phyloP scores from a whole-genome alignment of 2,113 vertebrate species.

The Chaetodon auriga region DNA sequence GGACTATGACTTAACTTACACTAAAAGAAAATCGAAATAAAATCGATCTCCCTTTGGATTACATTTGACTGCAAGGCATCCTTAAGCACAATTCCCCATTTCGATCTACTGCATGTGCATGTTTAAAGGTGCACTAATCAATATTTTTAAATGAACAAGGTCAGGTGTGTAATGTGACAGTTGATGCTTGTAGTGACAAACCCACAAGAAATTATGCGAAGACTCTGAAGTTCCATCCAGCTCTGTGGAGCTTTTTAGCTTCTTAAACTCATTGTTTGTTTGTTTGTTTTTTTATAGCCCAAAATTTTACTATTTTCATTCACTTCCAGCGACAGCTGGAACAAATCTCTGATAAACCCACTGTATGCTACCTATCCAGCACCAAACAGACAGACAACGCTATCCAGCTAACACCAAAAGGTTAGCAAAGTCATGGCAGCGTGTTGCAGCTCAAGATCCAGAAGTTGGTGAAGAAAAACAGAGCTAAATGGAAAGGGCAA shows the following conservation, averaged over 20 bases:
- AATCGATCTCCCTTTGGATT: neutral
- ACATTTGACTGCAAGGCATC: neutral
- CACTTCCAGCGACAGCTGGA: neutral
- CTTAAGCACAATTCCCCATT: neutral
- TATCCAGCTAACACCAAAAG: neutral
- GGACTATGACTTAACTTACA: neutral
- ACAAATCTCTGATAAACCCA: neutral
- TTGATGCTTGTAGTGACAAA: neutral
- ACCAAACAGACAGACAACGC: neutral
- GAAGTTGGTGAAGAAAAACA: neutral
- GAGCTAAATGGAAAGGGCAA: neutral
- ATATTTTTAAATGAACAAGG: neutral
- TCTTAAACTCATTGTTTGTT: neutral
- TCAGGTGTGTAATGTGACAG: neutral
- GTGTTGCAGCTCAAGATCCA: neutral
- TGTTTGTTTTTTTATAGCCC: neutral
- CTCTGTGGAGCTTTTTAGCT: neutral
- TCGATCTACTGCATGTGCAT: neutral
- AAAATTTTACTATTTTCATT: neutral
- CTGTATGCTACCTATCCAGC: neutral
- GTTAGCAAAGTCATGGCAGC: neutral
- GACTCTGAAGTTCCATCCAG: neutral
- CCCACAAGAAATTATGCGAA: neutral
- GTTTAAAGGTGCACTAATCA: neutral
- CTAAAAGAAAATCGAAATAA: neutral